phyloP scores from a whole-genome alignment of 2,797 vertebrate genomes.

The Phylloscopus collybita region DNA sequence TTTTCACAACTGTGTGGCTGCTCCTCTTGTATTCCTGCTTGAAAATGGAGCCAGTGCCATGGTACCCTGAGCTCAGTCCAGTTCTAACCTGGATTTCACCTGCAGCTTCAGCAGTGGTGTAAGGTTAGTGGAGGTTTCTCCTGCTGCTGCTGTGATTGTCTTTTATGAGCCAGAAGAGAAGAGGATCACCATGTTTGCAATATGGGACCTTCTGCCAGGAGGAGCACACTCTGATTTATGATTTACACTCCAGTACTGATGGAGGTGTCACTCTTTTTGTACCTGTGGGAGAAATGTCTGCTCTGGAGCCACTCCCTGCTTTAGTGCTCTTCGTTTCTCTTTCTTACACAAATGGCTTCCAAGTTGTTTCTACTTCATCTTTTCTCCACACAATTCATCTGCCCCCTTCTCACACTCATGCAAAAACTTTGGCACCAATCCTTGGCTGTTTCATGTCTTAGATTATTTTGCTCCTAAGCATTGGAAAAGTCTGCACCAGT shows the following conservation, averaged over 20 bases:
- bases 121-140: background rate
- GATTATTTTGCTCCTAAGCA: background rate
- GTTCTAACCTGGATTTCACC: background rate
- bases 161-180: background rate
- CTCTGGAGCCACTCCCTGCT: background rate
- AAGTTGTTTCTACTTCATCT: background rate
- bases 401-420: background rate
- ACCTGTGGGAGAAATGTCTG: background rate
- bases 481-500: background rate
- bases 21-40: background rate
- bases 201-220: accelerated
- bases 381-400: background rate
- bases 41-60: background rate
- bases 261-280: background rate
- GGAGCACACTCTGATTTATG: background rate
- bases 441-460: background rate
- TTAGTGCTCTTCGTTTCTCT: background rate
- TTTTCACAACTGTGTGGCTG: background rate
- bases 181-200: background rate
- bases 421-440: background rate
- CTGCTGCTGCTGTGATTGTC: background rate
- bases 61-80: background rate
- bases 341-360: background rate
- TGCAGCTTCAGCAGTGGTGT: background rate
- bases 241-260: background rate